Base-by-base conservation (phyloP, 2,888 invertebrate genomes). In the Apeira syringaria region DNA sequence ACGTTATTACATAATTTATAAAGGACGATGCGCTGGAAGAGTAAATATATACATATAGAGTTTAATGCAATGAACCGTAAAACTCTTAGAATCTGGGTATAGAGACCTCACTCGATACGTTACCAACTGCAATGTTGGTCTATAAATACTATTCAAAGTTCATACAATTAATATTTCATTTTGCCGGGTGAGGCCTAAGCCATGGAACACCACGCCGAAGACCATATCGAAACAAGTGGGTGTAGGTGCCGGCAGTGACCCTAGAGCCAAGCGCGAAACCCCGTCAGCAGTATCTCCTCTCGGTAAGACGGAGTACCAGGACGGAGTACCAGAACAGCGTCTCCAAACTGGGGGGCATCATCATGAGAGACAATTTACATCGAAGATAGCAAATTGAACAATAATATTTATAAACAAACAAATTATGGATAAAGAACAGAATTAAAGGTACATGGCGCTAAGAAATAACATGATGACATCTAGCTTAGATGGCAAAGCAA, bases 271-370 rank as follows among this genome's bases (percentile, higher is more conserved):
- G 50, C 85, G 86, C 62, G 88, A 89, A 57, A 81, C 86, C 0
- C 64, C 83, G 10, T 74, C 86, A 15, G 84, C 81, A 0, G 71
- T 73, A 1, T 81, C 91, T 2, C 88, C 91, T 1, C 65, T 88
- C 9, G 92, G 92, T 58, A 87, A 83, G 48, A 90, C 91, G 0
- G 94, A 94, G 68, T 94, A 94, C 67, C 91, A 92, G 62, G 93
- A n/a, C n/a, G n/a, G n/a, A n/a, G n/a, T n/a, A n/a, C n/a, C n/a
- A n/a, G n/a, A n/a, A 93, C 47, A 89, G 85, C 0, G 92, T 93
- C 7, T 91, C 91, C 1, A 91, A 91, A 61, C 80, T 93, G 1
- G 93, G 93, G 1, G 87, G 83, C 3, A 81, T 92, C 50, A 93
- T 94, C 33, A 91, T 93, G 74, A 80, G 90, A 1, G 91, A 92